These are phyloP conservation scores for Platichthys flesus DNA, from an alignment of 2,113 vertebrate species.

Conservation along the genomic window DNA sequence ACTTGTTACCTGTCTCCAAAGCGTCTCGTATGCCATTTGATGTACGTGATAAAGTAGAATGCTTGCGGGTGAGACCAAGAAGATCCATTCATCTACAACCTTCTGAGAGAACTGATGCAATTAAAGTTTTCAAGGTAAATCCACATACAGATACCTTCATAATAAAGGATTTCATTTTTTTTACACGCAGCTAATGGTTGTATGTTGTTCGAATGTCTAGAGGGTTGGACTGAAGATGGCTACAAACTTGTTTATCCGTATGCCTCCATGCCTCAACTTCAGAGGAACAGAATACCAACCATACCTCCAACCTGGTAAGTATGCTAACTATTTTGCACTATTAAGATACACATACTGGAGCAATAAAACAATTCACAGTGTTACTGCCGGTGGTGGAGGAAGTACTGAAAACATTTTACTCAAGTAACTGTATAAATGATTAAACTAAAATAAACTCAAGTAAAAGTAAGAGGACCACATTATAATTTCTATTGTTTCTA, in stretches of 20 bases:
- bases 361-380: not conserved
- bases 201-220: constrained; percentile 72
- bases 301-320: not conserved
- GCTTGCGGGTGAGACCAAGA: constrained; percentile 64
- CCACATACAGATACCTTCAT: not conserved
- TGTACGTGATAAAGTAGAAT: constrained; percentile 33
- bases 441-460: no score
- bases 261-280: constrained; percentile 52
- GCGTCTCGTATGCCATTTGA: constrained; percentile 8
- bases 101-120: not conserved
- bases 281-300: constrained; percentile 50
- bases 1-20: constrained; percentile 59
- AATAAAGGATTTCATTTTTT: not conserved
- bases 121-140: constrained; percentile 67
- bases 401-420: no score
- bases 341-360: constrained; percentile 48
- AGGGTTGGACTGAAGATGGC: constrained; percentile 84
- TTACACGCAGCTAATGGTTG: not conserved
- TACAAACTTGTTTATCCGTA: constrained; percentile 62
- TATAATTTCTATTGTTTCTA: no score
- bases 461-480: no score
- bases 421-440: no score
- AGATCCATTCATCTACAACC: constrained; percentile 19
- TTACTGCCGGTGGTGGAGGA: no score
- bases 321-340: constrained; percentile 33